These are phyloP conservation scores for Cataglyphis cursor DNA, from an alignment of 2,888 invertebrate genomes.

Conservation along the genomic window DNA sequence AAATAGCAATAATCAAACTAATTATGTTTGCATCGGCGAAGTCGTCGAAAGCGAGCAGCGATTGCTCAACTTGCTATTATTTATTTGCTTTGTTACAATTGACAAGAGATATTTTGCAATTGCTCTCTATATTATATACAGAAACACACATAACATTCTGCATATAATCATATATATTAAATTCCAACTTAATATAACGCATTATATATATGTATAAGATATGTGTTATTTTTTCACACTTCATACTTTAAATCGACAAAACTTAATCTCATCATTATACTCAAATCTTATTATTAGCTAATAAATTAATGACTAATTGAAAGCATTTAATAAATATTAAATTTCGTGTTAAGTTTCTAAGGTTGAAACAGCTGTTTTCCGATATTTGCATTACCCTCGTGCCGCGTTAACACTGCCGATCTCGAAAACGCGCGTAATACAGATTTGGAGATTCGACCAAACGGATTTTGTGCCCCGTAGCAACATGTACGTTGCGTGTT, in stretches of 20 bases:
- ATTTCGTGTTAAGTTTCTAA: constrained; percentile 7
- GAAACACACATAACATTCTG: not conserved
- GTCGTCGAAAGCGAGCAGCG: constrained; percentile 40
- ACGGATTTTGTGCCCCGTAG: constrained; percentile 78
- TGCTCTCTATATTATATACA: not conserved
- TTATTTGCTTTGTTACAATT: not conserved
- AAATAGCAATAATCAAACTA: constrained; percentile 57
- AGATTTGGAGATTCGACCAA: constrained; percentile 74
- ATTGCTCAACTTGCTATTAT: constrained; percentile 34
- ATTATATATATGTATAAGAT: too few species aligned
- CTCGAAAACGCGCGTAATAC: constrained; percentile 75
- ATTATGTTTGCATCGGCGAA: constrained; percentile 49
- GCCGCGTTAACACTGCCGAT: constrained; percentile 59
- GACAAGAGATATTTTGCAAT: constrained; percentile 4
- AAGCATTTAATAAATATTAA: not conserved
- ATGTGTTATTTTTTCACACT: not conserved
- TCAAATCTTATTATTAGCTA: not conserved
- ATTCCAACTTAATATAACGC: too few species aligned
- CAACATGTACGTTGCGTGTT: constrained; percentile 77
- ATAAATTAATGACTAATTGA: not conserved
- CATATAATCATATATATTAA: not conserved
- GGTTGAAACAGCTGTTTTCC: not conserved
- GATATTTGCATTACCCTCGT: constrained; percentile 2
- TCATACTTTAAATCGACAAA: not conserved
- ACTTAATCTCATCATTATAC: not conserved